These are phyloP conservation scores for Thripadectes ignobilis DNA, from an alignment of 2,797 vertebrate genomes.

Conservation along the genomic window DNA sequence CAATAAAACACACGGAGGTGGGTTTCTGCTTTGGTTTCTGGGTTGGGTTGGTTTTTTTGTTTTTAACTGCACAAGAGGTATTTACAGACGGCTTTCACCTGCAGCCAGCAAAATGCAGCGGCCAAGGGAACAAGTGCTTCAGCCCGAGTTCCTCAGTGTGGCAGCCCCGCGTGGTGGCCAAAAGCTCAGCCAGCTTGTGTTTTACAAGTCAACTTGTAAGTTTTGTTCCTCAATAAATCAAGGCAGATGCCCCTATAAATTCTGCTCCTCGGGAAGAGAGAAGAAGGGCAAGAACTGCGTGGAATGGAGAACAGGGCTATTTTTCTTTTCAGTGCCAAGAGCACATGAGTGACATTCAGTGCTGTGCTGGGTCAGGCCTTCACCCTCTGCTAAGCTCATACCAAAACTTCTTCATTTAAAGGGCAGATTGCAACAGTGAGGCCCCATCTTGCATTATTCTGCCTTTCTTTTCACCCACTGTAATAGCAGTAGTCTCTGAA, in stretches of 20 bases:
- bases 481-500: slow-evolving; percentile 19
- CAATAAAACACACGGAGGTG: neutral
- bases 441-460: neutral
- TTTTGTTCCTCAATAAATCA: slow-evolving; percentile 7
- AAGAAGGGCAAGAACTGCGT: neutral
- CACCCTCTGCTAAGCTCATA: slow-evolving; percentile 31
- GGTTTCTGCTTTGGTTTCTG: too few relatives aligned
- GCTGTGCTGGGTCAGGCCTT: slow-evolving; percentile 46
- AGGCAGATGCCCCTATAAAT: neutral
- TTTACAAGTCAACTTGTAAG: neutral
- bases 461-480: neutral
- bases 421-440: neutral
- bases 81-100: neutral
- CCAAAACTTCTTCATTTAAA: slow-evolving; percentile 24
- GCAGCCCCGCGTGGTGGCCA: too few relatives aligned
- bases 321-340: slow-evolving; percentile 18
- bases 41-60: neutral
- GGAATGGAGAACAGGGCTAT: neutral
- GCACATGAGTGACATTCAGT: neutral
- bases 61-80: neutral
- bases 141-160: too few relatives aligned
- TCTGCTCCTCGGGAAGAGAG: neutral
- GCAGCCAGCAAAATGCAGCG: neutral
- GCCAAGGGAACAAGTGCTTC: too few relatives aligned
- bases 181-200: too few relatives aligned